Conservation (phyloP, 2,888 invertebrate genomes). For the Polyommatus iphigenia region DNA sequence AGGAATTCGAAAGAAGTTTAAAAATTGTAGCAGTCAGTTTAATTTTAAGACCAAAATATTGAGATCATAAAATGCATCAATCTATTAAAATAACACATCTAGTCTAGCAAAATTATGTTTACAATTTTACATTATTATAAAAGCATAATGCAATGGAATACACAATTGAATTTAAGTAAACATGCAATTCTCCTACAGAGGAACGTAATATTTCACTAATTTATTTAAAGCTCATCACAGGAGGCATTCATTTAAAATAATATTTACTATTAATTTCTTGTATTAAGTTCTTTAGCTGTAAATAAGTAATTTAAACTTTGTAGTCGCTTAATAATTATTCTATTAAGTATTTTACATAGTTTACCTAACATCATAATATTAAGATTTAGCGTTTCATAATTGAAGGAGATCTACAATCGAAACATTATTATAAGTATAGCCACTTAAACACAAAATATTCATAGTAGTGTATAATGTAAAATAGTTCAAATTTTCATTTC, state of each 20-base stretch:
- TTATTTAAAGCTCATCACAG: constrained; percentile 14
- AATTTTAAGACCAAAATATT: constrained; percentile 27
- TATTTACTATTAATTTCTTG: not conserved
- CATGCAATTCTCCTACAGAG: constrained; percentile 16
- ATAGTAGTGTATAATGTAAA: constrained; percentile 5
- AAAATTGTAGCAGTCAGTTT: constrained; percentile 17
- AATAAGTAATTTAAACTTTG: not conserved
- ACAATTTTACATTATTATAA: not conserved
- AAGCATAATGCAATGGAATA: not conserved
- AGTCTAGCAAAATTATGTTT: constrained; percentile 23
- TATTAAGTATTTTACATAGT: not conserved
- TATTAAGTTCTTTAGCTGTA: not conserved
- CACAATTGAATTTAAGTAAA: not conserved
- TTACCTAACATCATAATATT: not conserved
- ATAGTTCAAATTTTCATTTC: not conserved
- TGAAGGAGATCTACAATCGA: constrained; percentile 15
- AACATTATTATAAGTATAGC: not conserved
- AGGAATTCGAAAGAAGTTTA: not conserved
- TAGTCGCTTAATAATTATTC: not conserved
- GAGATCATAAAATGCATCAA: constrained; percentile 32
- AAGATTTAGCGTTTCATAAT: not conserved
- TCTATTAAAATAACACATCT: constrained; percentile 1
- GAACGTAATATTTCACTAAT: not conserved
- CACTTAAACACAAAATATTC: not conserved
- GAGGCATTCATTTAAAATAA: not conserved